Base-by-base conservation (phyloP, 2,113 vertebrate species). In the Lagopus muta region DNA sequence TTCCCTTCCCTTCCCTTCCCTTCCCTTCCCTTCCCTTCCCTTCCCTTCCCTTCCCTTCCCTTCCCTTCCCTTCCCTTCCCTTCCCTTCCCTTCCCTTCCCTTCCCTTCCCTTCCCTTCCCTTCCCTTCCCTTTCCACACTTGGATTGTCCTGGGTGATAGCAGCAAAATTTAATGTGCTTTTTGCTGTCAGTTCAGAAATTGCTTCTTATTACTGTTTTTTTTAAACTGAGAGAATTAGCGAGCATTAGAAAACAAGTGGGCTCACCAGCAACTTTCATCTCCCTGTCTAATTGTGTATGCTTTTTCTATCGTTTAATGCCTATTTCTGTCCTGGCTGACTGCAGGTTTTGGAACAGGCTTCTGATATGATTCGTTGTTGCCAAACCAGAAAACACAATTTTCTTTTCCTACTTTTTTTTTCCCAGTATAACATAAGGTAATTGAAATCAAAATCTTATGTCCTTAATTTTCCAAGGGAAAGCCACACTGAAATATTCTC, bases 391-490 rank as follows among this genome's bases (percentile, higher is more conserved):
- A 84, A 50, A 57, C 20, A 48, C 1, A 4, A 28, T 57, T 74
- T 45, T 71, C 32, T 62, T 77, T 83, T 60, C 20, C 70, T 57
- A 8, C 0, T 61, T 61, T 65, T 61, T 93, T 93, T 87, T 93
- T 84, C 58, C 24, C 54, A 25, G 30, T 52, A 16, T 45, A 79
- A 30, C 9, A 28, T 57, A 83, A 83, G 17, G 50, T 4, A 10
- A 81, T 27, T 42, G 73, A 90, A 94, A 69, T 45, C 6, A 83
- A 94, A 94, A 77, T 83, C 69, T 57, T 25, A 32, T 5, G 4
- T 62, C 45, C 36, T 28, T 90, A 20, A 6, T 92, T 93, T 90
- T 95, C 61, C 54, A 66, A 70, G 89, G 78, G 48, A 87, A 90
- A 90, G 36, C 10, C 43, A 12, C 1, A 1, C 25, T 58, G 81